Evolutionary conservation across 2,888 invertebrate genomes (phyloP).

Genomic region (Graphium colonna): DNA sequence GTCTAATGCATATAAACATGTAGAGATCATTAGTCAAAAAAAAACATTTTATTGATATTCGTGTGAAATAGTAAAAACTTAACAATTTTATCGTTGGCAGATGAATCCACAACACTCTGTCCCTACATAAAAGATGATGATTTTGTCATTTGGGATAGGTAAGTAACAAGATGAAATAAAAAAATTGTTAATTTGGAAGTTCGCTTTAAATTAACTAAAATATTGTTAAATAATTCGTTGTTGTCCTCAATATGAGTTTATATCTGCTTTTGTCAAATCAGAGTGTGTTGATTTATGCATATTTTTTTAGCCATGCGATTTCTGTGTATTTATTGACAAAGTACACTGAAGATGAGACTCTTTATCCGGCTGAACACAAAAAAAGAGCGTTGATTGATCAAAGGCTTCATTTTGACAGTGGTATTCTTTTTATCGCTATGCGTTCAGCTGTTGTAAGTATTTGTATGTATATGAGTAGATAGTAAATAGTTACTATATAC

Average conservation of each 20-base stretch:
- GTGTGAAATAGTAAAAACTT: no score
- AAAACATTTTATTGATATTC: no score
- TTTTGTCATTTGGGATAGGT: conserved; percentile 78
- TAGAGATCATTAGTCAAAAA: no score
- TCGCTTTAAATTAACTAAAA: no score
- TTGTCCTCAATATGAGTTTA: no score
- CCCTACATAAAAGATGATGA: conserved; percentile 77
- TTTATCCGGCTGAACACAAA: conserved; percentile 75
- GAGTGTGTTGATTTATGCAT: no score
- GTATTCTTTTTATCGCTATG: conserved; percentile 64
- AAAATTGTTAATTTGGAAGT: no score
- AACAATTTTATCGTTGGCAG: conserved; percentile 50
- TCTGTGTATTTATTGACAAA: conserved; percentile 78
- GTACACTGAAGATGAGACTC: conserved; percentile 73
- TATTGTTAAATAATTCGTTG: no score
- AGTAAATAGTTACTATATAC: no score
- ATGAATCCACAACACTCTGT: conserved; percentile 77
- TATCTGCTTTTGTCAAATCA: no score
- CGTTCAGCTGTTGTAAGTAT: conserved; percentile 55
- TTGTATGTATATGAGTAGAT: neutral
- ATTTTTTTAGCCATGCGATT: conserved; percentile 82
- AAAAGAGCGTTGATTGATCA: conserved; percentile 73
- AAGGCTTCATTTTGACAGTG: conserved; percentile 74
- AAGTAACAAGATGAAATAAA: no score
- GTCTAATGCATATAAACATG: no score